phyloP scores from a whole-genome alignment of 1,140 invertebrate genomes.

The Drosophila lacteicornis region DNA sequence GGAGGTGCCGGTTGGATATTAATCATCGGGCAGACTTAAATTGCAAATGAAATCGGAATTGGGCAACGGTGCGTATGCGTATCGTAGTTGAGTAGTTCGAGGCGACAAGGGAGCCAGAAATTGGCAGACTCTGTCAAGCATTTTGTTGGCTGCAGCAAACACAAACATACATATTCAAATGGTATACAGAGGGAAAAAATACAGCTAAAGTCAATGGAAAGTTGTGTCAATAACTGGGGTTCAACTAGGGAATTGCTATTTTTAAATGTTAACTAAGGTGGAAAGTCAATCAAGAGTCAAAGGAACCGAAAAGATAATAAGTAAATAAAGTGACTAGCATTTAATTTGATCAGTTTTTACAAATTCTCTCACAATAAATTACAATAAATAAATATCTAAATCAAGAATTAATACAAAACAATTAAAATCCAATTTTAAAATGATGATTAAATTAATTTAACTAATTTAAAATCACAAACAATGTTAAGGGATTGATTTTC shows the following conservation, averaged over 20 bases:
- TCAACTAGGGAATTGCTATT: too few relatives aligned
- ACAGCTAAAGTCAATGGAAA: neutral
- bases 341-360: neutral
- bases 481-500: neutral
- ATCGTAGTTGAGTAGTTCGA: slow-evolving; percentile 54
- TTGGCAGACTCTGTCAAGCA: slow-evolving; percentile 58
- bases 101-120: slow-evolving; percentile 47
- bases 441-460: neutral
- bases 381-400: too few relatives aligned
- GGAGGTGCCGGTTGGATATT: slow-evolving; percentile 38
- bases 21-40: slow-evolving; percentile 58
- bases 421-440: neutral
- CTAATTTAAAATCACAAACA: neutral
- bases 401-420: too few relatives aligned
- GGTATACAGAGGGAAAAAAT: slow-evolving; percentile 5
- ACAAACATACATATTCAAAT: slow-evolving; percentile 50
- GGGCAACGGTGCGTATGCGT: slow-evolving; percentile 61
- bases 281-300: neutral
- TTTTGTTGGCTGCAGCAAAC: slow-evolving; percentile 55
- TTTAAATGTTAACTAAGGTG: neutral
- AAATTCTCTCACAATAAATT: neutral
- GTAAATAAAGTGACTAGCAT: neutral
- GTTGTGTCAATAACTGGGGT: too few relatives aligned
- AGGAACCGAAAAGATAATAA: neutral
- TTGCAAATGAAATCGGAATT: slow-evolving; percentile 58